Conservation (phyloP, 2,888 invertebrate genomes). For the Troides aeacus region DNA sequence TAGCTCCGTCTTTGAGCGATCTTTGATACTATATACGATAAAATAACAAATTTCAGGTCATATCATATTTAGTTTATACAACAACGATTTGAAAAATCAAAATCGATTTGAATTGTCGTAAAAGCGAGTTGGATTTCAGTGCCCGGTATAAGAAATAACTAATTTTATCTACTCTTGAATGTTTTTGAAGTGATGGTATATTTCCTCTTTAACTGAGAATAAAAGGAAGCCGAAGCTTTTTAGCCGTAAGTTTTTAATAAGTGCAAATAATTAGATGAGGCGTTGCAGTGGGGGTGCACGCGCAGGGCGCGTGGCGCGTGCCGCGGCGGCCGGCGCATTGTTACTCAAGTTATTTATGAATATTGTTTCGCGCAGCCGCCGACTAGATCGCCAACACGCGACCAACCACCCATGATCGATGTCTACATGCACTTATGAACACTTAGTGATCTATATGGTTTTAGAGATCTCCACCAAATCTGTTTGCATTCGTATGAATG, state of each 20-base stretch:
- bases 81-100: too few species aligned
- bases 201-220: background rate
- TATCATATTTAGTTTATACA: too few species aligned
- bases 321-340: conserved; percentile 50
- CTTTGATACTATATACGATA: too few species aligned
- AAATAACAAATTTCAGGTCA: too few species aligned
- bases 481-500: conserved; percentile 9
- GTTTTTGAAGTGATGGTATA: too few species aligned
- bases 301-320: conserved; percentile 55
- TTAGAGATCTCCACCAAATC: conserved; percentile 28
- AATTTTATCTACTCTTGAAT: too few species aligned
- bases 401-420: conserved; percentile 46
- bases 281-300: conserved; percentile 40
- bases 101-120: too few species aligned
- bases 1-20: too few species aligned
- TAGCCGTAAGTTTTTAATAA: conserved; percentile 42
- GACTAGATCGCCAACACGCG: conserved; percentile 59
- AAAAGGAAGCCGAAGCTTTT: conserved; percentile 16
- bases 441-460: conserved; percentile 42
- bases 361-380: conserved; percentile 59
- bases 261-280: conserved; percentile 70
- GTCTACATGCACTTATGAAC: conserved; percentile 56
- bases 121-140: too few species aligned
- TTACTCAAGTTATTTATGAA: conserved; percentile 74
- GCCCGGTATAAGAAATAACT: too few species aligned